Base-by-base conservation (phyloP, 2,113 vertebrate genomes). In the Nibea albiflora region DNA sequence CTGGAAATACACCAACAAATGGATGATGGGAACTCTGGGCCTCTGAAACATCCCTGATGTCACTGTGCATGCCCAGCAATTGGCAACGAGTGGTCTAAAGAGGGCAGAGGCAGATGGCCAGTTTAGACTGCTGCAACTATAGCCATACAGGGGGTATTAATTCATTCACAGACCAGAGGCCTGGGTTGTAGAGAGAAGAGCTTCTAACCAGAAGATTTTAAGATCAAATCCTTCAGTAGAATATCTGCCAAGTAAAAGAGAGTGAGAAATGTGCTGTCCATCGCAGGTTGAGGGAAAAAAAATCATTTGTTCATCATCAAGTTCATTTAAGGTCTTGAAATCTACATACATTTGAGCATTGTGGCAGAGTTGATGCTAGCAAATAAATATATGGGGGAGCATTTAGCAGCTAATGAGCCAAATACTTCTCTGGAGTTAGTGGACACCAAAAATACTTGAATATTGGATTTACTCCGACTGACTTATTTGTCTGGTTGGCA, bases 31-130 rank as follows among this genome's bases (percentile, higher is more conserved):
- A 85, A 64, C 61, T 75, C 42, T 6, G 77, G 70, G 79, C 74
- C 57, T 52, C 73, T 65, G 35, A 80, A 87, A 42, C 73, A 57
- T 83, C 85, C 85, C 78, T 68, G 63, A 84, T 78, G 81, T 85
- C 62, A 70, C 53, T 84, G 70, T 64, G 65, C 49, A 60, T 53
- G 76, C 14, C 57, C 31, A 16, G 39, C 14, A 4, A 62, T 61
- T 80, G 52, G 82, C 52, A 54, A 64, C 0, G 2, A 83, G 57
- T 35, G 60, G 67, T 50, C 63, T 26, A 24, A 60, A 62, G 75
- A 61, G 78, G 64, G 26, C 54, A 20, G 54, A 53, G 68, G 77
- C 88, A 90, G 90, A 90, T 88, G 81, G 82, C 61, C 61, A 11
- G 60, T 66, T 83, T 35, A 52, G 46, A 61, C 44, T 42, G 60